Evolutionary conservation across 2,797 vertebrate species (phyloP).

Genomic region (Microcaecilia unicolor): DNA sequence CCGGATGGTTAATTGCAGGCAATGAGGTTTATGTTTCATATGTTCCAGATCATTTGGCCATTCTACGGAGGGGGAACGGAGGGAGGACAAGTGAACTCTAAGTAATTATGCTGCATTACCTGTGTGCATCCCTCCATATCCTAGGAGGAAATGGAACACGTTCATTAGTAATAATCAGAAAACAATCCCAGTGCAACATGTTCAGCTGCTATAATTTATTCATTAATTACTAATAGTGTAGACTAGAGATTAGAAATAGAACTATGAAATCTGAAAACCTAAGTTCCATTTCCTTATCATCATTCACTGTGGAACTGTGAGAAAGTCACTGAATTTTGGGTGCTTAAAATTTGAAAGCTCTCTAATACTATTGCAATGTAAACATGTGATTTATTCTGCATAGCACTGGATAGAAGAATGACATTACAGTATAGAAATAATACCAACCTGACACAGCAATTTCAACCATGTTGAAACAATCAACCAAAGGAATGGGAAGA

Average conservation of each 20-base stretch:
- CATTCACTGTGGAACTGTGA: constrained; percentile 14
- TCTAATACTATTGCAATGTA: too few species aligned
- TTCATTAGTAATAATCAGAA: neutral
- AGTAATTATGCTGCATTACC: neutral
- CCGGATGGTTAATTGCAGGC: too few species aligned
- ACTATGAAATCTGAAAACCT: neutral
- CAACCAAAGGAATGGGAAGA: too few species aligned
- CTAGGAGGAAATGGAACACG: neutral
- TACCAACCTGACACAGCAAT: too few species aligned
- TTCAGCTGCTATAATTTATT: neutral
- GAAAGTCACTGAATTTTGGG: constrained; percentile 8
- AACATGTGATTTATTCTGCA: too few species aligned
- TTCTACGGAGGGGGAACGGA: neutral
- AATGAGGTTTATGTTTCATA: too few species aligned
- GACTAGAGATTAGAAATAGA: constrained; percentile 18
- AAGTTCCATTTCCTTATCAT: constrained; percentile 7
- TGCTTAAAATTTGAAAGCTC: too few species aligned
- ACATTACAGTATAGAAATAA: too few species aligned
- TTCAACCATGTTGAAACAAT: too few species aligned
- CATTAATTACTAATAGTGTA: constrained; percentile 4
- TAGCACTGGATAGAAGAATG: too few species aligned
- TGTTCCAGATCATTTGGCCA: neutral
- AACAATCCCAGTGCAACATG: neutral
- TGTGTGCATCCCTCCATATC: constrained; percentile 1
- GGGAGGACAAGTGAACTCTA: neutral